These are phyloP conservation scores for Pseudomyrmex gracilis DNA, from an alignment of 1,140 invertebrate genomes.

Conservation along the genomic window DNA sequence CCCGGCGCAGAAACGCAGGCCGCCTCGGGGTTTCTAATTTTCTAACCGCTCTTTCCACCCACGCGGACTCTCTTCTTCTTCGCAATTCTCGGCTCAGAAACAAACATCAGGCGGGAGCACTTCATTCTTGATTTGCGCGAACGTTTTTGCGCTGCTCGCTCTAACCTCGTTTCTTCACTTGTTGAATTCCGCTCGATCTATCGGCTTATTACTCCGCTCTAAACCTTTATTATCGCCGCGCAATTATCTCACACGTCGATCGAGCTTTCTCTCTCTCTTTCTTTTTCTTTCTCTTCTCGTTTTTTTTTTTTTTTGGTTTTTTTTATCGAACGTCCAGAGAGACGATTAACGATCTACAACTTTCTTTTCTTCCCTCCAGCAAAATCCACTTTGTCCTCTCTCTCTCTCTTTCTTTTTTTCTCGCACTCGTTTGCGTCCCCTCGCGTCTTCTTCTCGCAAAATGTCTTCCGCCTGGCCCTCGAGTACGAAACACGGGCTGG, in stretches of 20 bases:
- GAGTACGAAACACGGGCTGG: constrained; percentile 59
- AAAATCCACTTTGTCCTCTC: background rate
- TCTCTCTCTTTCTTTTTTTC: background rate
- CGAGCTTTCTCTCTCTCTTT: no score
- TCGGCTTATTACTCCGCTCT: background rate
- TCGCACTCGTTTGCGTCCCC: background rate
- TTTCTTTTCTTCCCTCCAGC: constrained; percentile 46
- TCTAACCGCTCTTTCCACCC: constrained; percentile 36
- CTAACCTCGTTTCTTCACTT: constrained; percentile 28
- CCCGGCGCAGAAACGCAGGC: constrained; percentile 20
- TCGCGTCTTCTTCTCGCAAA: constrained; percentile 13
- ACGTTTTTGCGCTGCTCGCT: background rate
- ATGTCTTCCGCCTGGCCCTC: constrained; percentile 39
- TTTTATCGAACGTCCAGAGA: background rate
- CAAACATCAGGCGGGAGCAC: constrained; percentile 29
- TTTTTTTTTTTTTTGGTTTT: no score
- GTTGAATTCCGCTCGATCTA: constrained; percentile 23
- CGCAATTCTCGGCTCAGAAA: constrained; percentile 19
- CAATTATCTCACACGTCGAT: constrained; percentile 16
- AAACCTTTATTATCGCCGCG: constrained; percentile 21
- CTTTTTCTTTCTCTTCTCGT: no score
- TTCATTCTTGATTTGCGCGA: constrained; percentile 26
- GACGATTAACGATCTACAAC: constrained; percentile 22
- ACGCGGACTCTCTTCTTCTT: constrained; percentile 13
- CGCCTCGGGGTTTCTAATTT: constrained; percentile 47